Evolutionary conservation across 2,797 vertebrate genomes (phyloP).

Genomic region (Chrysocyon brachyurus): DNA sequence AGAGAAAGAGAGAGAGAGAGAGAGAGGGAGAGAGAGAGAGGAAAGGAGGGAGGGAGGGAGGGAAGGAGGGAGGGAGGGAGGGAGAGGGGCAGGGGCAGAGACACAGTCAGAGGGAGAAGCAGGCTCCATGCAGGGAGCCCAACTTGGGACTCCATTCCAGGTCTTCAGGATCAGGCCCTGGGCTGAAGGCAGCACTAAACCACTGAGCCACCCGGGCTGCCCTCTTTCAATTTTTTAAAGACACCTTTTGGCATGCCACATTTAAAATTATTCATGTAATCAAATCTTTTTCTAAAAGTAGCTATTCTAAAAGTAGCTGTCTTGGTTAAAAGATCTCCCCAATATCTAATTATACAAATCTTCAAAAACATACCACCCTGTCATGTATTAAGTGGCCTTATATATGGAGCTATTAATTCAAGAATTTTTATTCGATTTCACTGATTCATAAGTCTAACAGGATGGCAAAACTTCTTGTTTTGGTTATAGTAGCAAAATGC

Average conservation of each 20-base stretch:
- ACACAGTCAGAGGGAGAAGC: too few species aligned
- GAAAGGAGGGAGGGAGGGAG: too few species aligned
- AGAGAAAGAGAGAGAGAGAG: too few species aligned
- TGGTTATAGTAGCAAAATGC: background rate
- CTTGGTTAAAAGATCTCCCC: background rate
- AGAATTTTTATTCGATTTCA: background rate
- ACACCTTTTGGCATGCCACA: background rate
- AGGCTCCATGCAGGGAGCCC: too few species aligned
- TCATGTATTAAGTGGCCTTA: background rate
- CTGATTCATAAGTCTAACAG: background rate
- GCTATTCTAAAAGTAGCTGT: slow-evolving; percentile 2
- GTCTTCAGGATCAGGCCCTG: too few species aligned
- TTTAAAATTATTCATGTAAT: slow-evolving; percentile 35
- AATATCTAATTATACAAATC: background rate
- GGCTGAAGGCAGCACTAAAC: too few species aligned
- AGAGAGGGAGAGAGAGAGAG: too few species aligned
- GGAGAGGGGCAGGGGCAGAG: too few species aligned
- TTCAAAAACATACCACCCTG: background rate
- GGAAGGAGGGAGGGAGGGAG: too few species aligned
- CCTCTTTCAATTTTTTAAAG: slow-evolving; percentile 5
- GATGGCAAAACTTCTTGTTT: background rate
- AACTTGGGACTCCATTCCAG: too few species aligned
- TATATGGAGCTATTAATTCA: background rate
- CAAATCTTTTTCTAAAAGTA: slow-evolving; percentile 17
- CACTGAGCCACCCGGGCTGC: too few species aligned